Evolutionary conservation across 64 coral and sea anemone genomes (phyloP).

Genomic region (Actinia tenebrosa): DNA sequence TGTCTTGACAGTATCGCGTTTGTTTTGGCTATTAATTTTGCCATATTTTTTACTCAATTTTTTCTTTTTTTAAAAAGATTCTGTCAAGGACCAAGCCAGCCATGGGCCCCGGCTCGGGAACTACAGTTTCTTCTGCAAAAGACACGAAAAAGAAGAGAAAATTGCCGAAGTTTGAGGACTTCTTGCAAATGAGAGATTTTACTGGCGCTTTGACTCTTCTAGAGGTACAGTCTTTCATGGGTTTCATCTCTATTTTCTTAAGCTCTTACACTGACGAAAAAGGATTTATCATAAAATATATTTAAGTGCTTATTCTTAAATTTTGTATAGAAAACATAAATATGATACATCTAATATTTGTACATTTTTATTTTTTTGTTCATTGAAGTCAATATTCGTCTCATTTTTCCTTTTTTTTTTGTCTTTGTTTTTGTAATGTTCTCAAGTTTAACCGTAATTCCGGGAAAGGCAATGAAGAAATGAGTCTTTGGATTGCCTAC

Average conservation of each 20-base stretch:
- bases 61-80: conserved; percentile 50
- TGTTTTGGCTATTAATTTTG: not conserved
- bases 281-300: no score
- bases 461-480: conserved; percentile 90
- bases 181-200: conserved; percentile 83
- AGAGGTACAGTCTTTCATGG: conserved; percentile 52
- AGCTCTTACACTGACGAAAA: no score
- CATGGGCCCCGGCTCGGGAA: conserved; percentile 92
- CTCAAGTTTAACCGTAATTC: conserved; percentile 92
- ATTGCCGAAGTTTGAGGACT: conserved; percentile 91
- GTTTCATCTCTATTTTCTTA: not conserved
- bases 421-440: not conserved
- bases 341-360: not conserved
- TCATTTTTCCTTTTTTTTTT: not conserved
- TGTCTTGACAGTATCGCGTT: not conserved
- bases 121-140: conserved; percentile 81
- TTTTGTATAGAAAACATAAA: no score
- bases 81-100: conserved; percentile 99
- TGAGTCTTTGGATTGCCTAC: conserved; percentile 91
- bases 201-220: conserved; percentile 85
- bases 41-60: not conserved
- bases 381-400: not conserved
- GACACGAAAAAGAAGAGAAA: conserved; percentile 95
- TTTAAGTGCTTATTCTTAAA: no score
- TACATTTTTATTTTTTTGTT: not conserved